Conservation (phyloP, 2,113 vertebrate genomes). For the Ciconia boyciana region DNA sequence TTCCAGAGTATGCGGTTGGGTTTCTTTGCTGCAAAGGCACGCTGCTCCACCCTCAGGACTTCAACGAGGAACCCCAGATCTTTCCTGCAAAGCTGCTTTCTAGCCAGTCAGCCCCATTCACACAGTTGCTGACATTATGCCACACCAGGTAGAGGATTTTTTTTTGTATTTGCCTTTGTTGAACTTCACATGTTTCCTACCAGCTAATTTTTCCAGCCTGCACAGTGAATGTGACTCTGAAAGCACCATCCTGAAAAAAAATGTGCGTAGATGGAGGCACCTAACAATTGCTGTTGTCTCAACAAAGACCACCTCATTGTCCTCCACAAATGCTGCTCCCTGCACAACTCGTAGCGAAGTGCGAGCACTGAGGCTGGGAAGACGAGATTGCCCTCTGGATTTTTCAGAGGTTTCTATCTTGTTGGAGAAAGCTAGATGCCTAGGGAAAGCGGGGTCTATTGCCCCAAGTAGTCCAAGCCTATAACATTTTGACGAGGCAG, state of each 20-base stretch:
- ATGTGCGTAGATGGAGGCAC: background rate
- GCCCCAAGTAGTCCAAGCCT: background rate
- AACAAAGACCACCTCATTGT: background rate
- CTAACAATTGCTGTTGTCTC: background rate
- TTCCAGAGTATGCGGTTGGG: accelerated
- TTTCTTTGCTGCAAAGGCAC: background rate
- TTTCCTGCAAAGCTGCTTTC: background rate
- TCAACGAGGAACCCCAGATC: background rate
- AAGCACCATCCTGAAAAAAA: background rate
- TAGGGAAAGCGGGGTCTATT: background rate
- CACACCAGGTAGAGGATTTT: background rate
- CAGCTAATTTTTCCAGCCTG: background rate
- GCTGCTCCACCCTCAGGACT: background rate
- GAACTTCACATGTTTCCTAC: background rate
- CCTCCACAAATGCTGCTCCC: background rate
- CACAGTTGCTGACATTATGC: background rate
- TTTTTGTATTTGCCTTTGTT: background rate
- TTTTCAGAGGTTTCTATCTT: background rate
- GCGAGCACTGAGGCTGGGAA: background rate
- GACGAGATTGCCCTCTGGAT: background rate
- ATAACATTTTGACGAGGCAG: background rate
- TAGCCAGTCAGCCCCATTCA: background rate
- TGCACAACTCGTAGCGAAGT: background rate
- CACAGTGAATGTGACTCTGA: background rate
- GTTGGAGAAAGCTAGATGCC: background rate